Conservation (phyloP, 2,113 vertebrate species). For the Sinocyclocheilus maitianheensis region DNA sequence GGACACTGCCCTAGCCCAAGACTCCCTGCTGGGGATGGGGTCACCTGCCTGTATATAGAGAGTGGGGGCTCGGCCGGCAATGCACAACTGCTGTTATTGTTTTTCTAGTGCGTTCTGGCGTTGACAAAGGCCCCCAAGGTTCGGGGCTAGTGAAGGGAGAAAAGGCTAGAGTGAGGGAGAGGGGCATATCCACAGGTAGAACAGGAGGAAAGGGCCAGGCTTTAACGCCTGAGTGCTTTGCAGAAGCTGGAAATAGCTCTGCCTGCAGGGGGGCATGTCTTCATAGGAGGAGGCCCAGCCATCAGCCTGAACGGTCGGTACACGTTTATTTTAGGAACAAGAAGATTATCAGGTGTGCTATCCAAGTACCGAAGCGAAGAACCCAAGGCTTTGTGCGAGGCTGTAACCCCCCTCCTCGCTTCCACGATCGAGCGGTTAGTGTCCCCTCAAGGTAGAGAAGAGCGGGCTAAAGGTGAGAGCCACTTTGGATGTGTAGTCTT, state of each 20-base stretch:
- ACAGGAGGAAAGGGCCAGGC: conserved; percentile 35
- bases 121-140: conserved; percentile 47
- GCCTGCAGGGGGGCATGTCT: conserved; percentile 26
- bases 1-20: neutral
- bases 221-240: conserved; percentile 38
- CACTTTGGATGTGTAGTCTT: conserved; percentile 13
- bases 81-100: conserved; percentile 57
- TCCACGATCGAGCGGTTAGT: neutral
- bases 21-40: conserved; percentile 44
- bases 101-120: conserved; percentile 32
- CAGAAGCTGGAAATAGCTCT: conserved; percentile 37
- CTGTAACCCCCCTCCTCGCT: neutral
- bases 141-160: conserved; percentile 19
- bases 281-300: conserved; percentile 1
- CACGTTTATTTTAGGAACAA: conserved; percentile 70
- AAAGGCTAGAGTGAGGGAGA: conserved; percentile 19
- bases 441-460: conserved; percentile 7
- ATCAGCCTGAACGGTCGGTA: conserved; percentile 64
- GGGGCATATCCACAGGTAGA: conserved; percentile 51
- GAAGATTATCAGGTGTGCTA: conserved; percentile 69
- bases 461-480: conserved; percentile 25
- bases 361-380: conserved; percentile 19
- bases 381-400: neutral
- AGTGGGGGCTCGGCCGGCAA: conserved; percentile 35
- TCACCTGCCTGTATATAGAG: conserved; percentile 52